Base-by-base conservation (phyloP, 2,113 vertebrate species). In the Mugil cephalus region DNA sequence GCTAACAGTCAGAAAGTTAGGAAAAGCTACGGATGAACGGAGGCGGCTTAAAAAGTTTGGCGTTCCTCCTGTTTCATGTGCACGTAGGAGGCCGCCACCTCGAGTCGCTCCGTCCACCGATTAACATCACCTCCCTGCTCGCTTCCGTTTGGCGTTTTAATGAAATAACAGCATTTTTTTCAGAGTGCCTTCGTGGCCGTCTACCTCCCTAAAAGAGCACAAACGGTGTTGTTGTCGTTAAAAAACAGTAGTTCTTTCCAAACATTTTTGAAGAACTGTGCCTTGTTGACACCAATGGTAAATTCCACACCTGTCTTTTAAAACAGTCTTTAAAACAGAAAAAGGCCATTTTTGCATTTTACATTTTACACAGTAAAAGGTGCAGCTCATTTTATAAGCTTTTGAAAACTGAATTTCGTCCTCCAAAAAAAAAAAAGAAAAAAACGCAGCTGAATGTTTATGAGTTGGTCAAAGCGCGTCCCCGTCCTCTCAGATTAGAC, bases 171-270 rank as follows among this genome's bases (percentile, higher is more conserved):
- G 61, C 65, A 68, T 83, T 87, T 74, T 35, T 45, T 54, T 71
- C 51, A 68, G 71, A 69, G 82, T 89, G 90, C 86, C 89, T 91
- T 80, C 67, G 80, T 70, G 89, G 89, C 86, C 75, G 79, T 88
- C 83, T 87, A 88, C 90, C 86, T 92, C 84, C 88, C 84, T 82
- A 15, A 84, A n/a, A 84, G 80, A 90, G 91, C 91, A 92, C 89
- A 92, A 89, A 77, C 50, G 34, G 52, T 83, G 69, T 71, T 38
- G 4, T 76, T 45, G 4, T 69, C 48, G 45, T 60, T n/a, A n/a
- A 21, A 11, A 24, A 39, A 45, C 34, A 30, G 24, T 36, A 38
- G 81, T 74, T 82, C 46, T 69, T 70, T 72, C 10, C 17, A 72
- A 19, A 67, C 67, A 21, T 24, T 15, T 55, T 15, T 55, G 61